These are phyloP conservation scores for Pholis gunnellus DNA, from an alignment of 2,113 vertebrate genomes.

Conservation along the genomic window DNA sequence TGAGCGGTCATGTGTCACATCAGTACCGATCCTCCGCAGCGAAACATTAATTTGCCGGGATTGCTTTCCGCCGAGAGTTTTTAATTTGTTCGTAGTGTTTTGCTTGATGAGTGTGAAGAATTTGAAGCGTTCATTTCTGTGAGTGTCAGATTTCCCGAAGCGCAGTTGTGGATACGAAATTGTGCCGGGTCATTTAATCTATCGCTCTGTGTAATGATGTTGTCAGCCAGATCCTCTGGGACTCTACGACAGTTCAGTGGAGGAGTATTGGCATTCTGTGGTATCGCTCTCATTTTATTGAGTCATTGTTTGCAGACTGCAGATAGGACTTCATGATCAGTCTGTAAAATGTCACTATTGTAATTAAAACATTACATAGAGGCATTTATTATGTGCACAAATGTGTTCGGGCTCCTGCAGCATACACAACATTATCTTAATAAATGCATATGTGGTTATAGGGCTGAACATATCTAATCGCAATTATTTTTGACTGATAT, in stretches of 20 bases:
- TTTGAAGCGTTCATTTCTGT: conserved; percentile 15
- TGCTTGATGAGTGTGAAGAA: conserved; percentile 28
- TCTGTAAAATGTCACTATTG: conserved; percentile 66
- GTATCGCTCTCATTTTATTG: conserved; percentile 43
- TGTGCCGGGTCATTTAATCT: conserved; percentile 23
- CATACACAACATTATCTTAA: neutral
- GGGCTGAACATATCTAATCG: neutral
- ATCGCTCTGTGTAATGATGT: conserved; percentile 23
- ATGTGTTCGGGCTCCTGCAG: neutral
- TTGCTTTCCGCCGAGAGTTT: conserved; percentile 29
- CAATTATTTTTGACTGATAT: neutral
- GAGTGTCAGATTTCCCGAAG: conserved; percentile 40
- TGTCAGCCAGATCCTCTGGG: conserved; percentile 29
- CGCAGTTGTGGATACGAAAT: conserved; percentile 1
- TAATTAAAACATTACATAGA: conserved; percentile 46
- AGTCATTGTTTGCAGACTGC: conserved; percentile 43
- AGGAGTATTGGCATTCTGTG: conserved; percentile 56
- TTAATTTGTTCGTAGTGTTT: conserved; percentile 54
- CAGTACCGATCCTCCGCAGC: conserved; percentile 22
- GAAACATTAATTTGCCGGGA: conserved; percentile 38
- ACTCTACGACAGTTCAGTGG: conserved; percentile 31
- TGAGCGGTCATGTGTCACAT: conserved; percentile 33
- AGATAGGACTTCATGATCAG: conserved; percentile 19
- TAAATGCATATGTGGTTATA: neutral
- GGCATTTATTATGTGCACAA: neutral